These are phyloP conservation scores for Strigamia crassipes DNA, from an alignment of 2,888 invertebrate species.

Conservation along the genomic window DNA sequence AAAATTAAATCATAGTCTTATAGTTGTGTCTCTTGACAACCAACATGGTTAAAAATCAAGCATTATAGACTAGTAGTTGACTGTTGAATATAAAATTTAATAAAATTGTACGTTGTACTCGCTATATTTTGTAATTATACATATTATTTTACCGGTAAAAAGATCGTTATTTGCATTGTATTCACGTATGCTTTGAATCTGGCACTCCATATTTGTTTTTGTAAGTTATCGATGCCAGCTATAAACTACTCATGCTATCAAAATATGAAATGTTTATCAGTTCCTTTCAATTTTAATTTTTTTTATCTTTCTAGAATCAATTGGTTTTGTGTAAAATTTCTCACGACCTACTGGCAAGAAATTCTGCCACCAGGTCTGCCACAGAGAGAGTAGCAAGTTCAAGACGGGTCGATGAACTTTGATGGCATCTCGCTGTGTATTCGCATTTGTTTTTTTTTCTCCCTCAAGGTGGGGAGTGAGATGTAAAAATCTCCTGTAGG, in stretches of 20 bases:
- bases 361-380: not conserved
- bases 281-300: not conserved
- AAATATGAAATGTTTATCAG: not conserved
- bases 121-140: too few relatives aligned
- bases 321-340: conserved; percentile 23
- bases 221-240: too few relatives aligned
- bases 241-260: not conserved
- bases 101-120: too few relatives aligned
- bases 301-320: not conserved
- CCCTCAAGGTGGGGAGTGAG: conserved; percentile 14
- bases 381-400: conserved; percentile 3
- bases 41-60: too few relatives aligned
- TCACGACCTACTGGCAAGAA: conserved; percentile 37
- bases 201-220: too few relatives aligned
- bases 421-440: not conserved
- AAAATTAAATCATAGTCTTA: too few relatives aligned
- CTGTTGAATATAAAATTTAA: too few relatives aligned
- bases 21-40: too few relatives aligned
- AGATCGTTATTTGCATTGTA: too few relatives aligned
- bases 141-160: too few relatives aligned
- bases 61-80: too few relatives aligned
- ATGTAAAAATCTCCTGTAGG: not conserved
- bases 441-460: not conserved
- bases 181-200: too few relatives aligned
- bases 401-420: not conserved